Evolutionary conservation across 2,888 invertebrate species (phyloP).

Genomic region (Caenorhabditis virilis): DNA sequence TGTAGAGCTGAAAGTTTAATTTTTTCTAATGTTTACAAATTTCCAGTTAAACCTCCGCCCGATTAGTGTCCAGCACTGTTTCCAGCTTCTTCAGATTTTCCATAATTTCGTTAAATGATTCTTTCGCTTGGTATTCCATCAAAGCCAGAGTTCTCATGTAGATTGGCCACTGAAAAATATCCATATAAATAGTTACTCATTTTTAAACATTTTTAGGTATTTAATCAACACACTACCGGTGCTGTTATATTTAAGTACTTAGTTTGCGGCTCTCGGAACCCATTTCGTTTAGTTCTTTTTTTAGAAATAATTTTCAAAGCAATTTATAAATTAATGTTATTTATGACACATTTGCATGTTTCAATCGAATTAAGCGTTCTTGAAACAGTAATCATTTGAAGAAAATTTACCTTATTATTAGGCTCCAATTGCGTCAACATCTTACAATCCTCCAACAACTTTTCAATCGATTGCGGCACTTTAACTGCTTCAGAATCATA

Average conservation of each 20-base stretch:
- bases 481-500: conserved; percentile 11
- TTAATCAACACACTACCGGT: not conserved
- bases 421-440: conserved; percentile 29
- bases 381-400: no score
- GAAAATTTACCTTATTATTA: conserved; percentile 18
- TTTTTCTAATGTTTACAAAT: not conserved
- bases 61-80: conserved; percentile 20
- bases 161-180: conserved; percentile 36
- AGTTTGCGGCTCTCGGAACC: no score
- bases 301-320: no score
- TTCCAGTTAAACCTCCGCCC: conserved; percentile 1
- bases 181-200: not conserved
- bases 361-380: no score
- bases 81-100: conserved; percentile 24
- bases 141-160: conserved; percentile 39
- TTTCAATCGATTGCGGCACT: conserved; percentile 13
- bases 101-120: conserved; percentile 29
- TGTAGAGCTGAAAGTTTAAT: conserved; percentile 18
- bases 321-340: no score
- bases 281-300: no score
- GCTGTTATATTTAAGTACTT: not conserved
- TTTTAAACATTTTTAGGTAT: not conserved
- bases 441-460: conserved; percentile 22
- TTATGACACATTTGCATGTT: no score
- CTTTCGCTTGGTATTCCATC: conserved; percentile 24